Conservation (phyloP, 2,888 invertebrate genomes). For the Melieria omissa region DNA sequence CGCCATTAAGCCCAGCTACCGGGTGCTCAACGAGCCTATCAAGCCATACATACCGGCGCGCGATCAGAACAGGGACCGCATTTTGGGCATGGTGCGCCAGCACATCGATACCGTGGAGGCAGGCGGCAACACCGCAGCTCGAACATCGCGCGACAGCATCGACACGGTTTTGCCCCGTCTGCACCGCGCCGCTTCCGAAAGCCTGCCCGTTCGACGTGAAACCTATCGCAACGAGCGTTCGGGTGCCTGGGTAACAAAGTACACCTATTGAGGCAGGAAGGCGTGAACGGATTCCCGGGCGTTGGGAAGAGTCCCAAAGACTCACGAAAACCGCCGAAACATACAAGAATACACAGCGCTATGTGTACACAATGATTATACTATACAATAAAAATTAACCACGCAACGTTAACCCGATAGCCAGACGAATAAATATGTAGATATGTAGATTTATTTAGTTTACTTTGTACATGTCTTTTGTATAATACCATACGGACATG, state of each 20-base stretch:
- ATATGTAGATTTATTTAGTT: no score
- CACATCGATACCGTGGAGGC: constrained; percentile 72
- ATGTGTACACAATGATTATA: no score
- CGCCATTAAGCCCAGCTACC: constrained; percentile 73
- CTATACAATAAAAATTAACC: no score
- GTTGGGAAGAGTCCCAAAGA: no score
- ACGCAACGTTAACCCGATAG: no score
- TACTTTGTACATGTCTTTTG: no score
- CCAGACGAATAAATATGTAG: no score
- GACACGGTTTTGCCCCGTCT: constrained; percentile 74
- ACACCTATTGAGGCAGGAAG: constrained; percentile 49
- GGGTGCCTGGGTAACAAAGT: constrained; percentile 60
- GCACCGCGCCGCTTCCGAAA: constrained; percentile 67
- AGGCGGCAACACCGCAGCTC: constrained; percentile 69
- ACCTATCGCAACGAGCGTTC: constrained; percentile 58
- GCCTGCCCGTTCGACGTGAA: constrained; percentile 55
- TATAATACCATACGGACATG: no score
- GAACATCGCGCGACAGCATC: constrained; percentile 74
- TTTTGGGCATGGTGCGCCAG: constrained; percentile 71
- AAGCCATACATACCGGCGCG: constrained; percentile 77
- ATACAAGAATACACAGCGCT: no score
- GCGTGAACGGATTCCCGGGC: no score
- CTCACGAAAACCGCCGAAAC: no score
- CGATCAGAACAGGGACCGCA: constrained; percentile 74
- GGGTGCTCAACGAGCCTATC: constrained; percentile 72